These are phyloP conservation scores for Triops longicaudatus DNA, from an alignment of 1,140 invertebrate species.

Conservation along the genomic window DNA sequence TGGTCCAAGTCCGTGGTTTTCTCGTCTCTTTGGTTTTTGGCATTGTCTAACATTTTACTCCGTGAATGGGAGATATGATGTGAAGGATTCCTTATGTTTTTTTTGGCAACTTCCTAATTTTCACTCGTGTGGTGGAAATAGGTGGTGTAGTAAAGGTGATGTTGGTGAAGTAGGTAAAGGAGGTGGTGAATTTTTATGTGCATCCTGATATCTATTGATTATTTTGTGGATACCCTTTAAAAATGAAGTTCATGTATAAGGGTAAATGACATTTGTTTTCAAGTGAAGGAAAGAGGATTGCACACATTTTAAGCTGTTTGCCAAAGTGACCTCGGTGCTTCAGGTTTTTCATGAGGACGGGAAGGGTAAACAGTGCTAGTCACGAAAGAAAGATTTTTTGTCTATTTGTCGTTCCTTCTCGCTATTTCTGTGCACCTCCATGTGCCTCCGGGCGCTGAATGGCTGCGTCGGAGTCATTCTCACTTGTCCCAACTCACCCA, in stretches of 20 bases:
- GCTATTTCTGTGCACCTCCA: too few species aligned
- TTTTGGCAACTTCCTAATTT: not conserved
- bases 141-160: not conserved
- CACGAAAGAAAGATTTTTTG: too few species aligned
- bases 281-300: constrained; percentile 10
- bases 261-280: too few species aligned
- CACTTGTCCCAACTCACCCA: too few species aligned
- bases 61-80: not conserved
- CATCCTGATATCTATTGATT: not conserved
- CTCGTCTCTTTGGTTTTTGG: not conserved
- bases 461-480: too few species aligned
- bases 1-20: not conserved
- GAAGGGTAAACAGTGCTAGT: not conserved
- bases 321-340: not conserved
- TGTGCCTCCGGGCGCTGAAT: too few species aligned
- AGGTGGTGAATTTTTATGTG: not conserved
- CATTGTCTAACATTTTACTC: not conserved
- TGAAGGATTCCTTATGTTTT: not conserved
- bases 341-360: not conserved
- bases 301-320: not conserved
- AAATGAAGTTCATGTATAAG: too few species aligned
- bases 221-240: constrained; percentile 17
- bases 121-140: not conserved
- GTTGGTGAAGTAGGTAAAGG: too few species aligned
- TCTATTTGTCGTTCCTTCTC: too few species aligned